phyloP scores from a whole-genome alignment of 2,113 vertebrate species.

The Saguinus midas region DNA sequence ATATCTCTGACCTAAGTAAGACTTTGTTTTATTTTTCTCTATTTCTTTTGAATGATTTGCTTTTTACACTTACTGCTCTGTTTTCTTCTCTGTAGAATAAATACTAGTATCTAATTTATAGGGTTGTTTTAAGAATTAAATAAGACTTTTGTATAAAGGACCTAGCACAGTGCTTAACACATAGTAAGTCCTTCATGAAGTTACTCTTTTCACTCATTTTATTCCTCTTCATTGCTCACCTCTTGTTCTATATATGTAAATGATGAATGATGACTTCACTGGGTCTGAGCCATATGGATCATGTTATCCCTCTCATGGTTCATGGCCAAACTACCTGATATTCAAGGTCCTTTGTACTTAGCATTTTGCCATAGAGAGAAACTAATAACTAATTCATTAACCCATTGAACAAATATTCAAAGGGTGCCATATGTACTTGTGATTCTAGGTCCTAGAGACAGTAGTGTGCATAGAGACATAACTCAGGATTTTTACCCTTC shows the following conservation, averaged over 20 bases:
- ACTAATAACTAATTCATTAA: background rate
- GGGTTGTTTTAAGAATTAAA: background rate
- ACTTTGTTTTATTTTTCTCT: background rate
- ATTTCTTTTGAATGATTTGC: conserved; percentile 1
- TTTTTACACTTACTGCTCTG: background rate
- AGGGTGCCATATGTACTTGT: accelerated
- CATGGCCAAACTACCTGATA: background rate
- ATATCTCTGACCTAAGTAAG: background rate
- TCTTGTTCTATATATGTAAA: background rate
- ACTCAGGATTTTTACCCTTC: background rate
- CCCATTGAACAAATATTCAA: background rate
- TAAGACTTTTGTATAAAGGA: background rate
- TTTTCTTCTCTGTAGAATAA: conserved; percentile 1
- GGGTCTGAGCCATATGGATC: background rate
- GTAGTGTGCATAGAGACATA: background rate
- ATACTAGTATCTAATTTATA: background rate
- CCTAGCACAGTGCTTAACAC: background rate
- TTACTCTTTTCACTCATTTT: background rate
- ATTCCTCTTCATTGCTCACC: background rate
- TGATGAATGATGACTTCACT: background rate
- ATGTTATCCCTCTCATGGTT: background rate
- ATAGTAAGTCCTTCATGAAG: background rate
- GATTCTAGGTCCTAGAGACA: background rate
- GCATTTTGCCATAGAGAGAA: conserved; percentile 2
- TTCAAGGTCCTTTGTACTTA: background rate